Evolutionary conservation across 2,797 vertebrate species (phyloP), one percentile per base, ranked within the genome.

Genomic region (Urophycis tenuis): DNA sequence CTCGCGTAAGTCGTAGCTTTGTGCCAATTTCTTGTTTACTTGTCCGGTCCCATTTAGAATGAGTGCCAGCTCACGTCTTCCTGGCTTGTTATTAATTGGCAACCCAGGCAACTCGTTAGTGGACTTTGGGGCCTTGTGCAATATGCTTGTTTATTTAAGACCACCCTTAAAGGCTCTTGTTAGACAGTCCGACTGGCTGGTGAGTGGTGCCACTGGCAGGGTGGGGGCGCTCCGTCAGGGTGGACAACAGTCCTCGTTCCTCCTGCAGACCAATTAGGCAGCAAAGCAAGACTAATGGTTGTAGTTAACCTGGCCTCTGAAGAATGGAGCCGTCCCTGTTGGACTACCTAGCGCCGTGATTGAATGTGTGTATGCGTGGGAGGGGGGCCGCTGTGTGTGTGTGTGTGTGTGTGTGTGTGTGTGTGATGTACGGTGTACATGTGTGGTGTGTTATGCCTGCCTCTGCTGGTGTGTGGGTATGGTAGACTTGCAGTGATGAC

Each of bases 271-370:
- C 90, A 92, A 92, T 91, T 92, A 92, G 86, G 85, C 87, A 87
- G 86, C 90, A 91, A 91, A 91, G 87, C 89, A 89, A 92, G 90
- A 92, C 90, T 91, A 92, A 92, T 91, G 89, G 85, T 86, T 78
- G 79, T 87, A 85, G 87, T 90, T 91, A 91, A 90, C 84, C 84
- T 80, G 78, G 88, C 84, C 87, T 88, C 88, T 89, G 86, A 91
- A 91, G 88, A 88, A 91, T 90, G 85, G 84, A 90, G 85, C 87
- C 78, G 80, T 91, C 88, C 87, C 86, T 76, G 34, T 84, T 81
- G 88, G 84, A 89, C 84, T 77, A 76, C 85, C 86, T 88, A 69
- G 80, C 87, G 85, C 82, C 34, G 84, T 90, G 90, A 91, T 88
- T 85, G 90, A 90, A 86, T 79, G 80, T 80, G 39, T 82, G 83